phyloP scores from a whole-genome alignment of 2,797 vertebrate genomes.

The Poeciliopsis presidionis region DNA sequence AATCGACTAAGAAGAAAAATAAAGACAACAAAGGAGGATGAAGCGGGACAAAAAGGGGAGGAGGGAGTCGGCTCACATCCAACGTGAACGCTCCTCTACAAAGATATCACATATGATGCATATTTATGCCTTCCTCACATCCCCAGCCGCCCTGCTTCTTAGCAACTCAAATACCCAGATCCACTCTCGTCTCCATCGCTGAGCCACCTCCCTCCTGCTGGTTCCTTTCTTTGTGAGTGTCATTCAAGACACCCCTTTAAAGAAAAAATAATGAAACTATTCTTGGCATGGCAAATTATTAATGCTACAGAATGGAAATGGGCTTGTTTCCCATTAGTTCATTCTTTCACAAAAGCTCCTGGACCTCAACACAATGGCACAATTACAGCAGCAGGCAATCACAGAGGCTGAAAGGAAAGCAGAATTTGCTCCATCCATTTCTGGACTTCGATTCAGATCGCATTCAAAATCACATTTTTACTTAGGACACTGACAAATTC shows the following conservation, averaged over 20 bases:
- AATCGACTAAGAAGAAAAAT: conserved; percentile 39
- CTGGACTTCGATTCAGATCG: background rate
- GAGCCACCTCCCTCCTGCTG: background rate
- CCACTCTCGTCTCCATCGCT: conserved; percentile 23
- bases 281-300: conserved; percentile 43
- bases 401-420: conserved; percentile 9
- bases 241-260: conserved; percentile 15
- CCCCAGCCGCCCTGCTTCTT: conserved; percentile 20
- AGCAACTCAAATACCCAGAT: conserved; percentile 21
- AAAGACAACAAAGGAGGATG: conserved; percentile 9
- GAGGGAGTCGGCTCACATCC: conserved; percentile 36
- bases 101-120: conserved; percentile 58
- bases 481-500: background rate
- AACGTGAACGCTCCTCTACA: conserved; percentile 50
- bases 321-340: conserved; percentile 45
- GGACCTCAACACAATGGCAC: conserved; percentile 2
- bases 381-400: conserved; percentile 22
- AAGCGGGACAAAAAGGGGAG: background rate
- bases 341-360: conserved; percentile 31
- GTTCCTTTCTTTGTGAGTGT: conserved; percentile 18
- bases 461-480: background rate
- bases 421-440: conserved; percentile 2
- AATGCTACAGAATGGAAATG: conserved; percentile 45
- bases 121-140: conserved; percentile 54
- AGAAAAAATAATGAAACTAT: conserved; percentile 29